A percentile compares a stretch with the other conserved stretches of the same genome.
Evolutionary conservation across 2,113 vertebrate species (phyloP).

Genomic region (Sardina pilchardus): DNA sequence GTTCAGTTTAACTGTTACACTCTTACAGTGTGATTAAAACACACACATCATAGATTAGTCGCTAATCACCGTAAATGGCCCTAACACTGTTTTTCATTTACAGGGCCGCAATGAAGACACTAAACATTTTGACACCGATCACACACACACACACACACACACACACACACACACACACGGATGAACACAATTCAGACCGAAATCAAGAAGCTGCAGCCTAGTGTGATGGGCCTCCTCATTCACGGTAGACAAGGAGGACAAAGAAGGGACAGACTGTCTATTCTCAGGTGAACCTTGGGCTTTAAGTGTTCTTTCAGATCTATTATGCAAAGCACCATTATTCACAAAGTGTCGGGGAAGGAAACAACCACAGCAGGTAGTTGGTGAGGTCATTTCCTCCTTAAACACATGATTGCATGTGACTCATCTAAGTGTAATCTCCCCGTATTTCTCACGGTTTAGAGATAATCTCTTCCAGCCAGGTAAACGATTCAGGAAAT

Average conservation of each 20-base stretch:
- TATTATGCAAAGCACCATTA: background rate
- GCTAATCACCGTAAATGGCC: background rate
- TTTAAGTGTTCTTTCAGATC: background rate
- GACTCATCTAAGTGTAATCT: slow-evolving; percentile 16
- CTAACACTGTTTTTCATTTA: background rate
- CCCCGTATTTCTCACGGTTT: slow-evolving; percentile 5
- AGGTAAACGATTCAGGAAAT: background rate
- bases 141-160: background rate
- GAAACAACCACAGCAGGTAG: slow-evolving; percentile 20
- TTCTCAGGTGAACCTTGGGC: background rate
- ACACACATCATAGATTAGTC: background rate
- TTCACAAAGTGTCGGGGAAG: background rate
- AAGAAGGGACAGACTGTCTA: background rate
- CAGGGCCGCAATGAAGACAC: background rate
- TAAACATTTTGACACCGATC: background rate
- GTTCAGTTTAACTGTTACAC: slow-evolving; percentile 4
- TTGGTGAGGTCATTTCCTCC: slow-evolving; percentile 7
- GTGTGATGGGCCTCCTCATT: background rate
- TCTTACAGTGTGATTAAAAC: background rate
- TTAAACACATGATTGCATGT: slow-evolving; percentile 26
- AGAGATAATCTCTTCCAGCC: slow-evolving; percentile 18
- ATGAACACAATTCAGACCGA: background rate
- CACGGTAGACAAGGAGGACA: background rate
- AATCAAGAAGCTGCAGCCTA: background rate
- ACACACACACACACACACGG: too few species aligned